Base-by-base conservation (phyloP, 2,113 vertebrate species). In the Oryzias javanicus region DNA sequence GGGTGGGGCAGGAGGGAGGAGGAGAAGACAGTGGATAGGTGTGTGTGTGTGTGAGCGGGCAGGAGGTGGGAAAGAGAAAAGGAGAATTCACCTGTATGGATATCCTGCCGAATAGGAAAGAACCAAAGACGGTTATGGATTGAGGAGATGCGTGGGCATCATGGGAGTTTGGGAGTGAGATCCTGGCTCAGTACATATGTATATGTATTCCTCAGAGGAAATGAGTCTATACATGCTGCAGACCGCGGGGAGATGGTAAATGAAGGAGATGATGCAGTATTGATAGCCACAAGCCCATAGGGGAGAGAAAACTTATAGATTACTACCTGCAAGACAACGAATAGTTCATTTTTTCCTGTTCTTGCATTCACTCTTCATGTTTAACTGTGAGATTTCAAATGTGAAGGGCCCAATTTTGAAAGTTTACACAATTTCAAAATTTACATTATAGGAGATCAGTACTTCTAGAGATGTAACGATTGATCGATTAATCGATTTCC, bases 11-110 rank as follows among this genome's bases (percentile, higher is more conserved):
- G 69, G 67, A 55, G 69, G 65, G 46, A 29, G 12, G 67, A 55
- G 66, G 27, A 64, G 79, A 65, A 85, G 78, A 81, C 69, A 57
- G 73, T 51, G 59, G 80, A 74, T 72, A 71, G 78, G 76, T 65
- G 86, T 71, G 64, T 42, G 86, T 71, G 64, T 42, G 57, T 50
- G 57, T 63, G 86, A 70, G 65, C 44, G 74, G 75, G 48, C 68
- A 82, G 64, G 71, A 82, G 78, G 86, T 81, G 76, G 80, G 80
- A 49, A 83, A 75, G 70, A 86, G 81, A 79, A 84, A 77, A 72
- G 73, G 49, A 82, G 80, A 60, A 69, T 79, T 86, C 78, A 85
- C 86, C 86, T 86, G 88, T 79, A 71, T 70, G 55, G 81, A 78
- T 64, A 53, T 40, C 42, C 64, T 47, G 67, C 27, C 7, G 54